Evolutionary conservation across 2,797 vertebrate genomes (phyloP).

Genomic region (Semotilus atromaculatus): DNA sequence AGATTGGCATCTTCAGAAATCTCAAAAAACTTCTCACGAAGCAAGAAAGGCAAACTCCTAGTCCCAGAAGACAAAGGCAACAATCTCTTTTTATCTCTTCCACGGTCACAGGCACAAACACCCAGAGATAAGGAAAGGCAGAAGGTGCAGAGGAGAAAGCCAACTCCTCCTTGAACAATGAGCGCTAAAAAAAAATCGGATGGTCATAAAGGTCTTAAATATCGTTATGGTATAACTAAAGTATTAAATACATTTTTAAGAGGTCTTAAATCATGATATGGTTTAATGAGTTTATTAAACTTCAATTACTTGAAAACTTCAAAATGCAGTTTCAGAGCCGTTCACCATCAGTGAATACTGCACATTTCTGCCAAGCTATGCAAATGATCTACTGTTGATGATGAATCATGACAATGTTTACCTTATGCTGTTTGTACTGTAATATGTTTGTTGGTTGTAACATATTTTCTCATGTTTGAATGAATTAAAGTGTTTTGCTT

Average conservation of each 20-base stretch:
- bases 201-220: neutral
- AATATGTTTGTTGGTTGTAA: neutral
- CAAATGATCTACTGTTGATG: neutral
- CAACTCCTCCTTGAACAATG: slow-evolving; percentile 14
- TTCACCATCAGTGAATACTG: neutral
- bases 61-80: slow-evolving; percentile 16
- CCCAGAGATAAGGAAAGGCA: slow-evolving; percentile 21
- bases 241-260: neutral
- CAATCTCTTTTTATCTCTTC: slow-evolving; percentile 6
- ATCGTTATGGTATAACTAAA: neutral
- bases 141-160: slow-evolving; percentile 3
- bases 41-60: neutral
- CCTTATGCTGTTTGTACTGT: neutral
- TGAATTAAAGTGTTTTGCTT: neutral
- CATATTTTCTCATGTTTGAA: neutral
- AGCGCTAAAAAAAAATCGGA: neutral
- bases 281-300: neutral
- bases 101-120: neutral
- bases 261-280: neutral
- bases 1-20: slow-evolving; percentile 43
- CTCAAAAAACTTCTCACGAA: slow-evolving; percentile 38
- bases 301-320: neutral
- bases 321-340: neutral
- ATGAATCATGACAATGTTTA: neutral
- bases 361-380: neutral